Conservation (phyloP, 64 coral and sea anemone species). For the Pocillopora verrucosa region DNA sequence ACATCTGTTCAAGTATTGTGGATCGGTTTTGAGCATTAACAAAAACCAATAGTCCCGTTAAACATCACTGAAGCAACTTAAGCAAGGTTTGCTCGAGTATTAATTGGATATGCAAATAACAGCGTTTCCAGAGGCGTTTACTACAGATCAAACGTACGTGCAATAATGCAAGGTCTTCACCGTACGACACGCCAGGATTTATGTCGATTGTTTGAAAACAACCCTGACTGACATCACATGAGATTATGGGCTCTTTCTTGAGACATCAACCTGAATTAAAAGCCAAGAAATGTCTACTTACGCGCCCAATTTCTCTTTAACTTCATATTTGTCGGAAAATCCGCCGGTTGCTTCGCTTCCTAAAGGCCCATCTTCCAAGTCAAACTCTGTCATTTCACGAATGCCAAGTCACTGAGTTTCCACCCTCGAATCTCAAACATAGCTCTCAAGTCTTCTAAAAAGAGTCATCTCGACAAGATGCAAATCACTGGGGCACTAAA, state of each 20-base stretch:
- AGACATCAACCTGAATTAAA: not conserved
- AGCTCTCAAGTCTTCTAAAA: slow-evolving; percentile 5
- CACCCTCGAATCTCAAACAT: slow-evolving; percentile 4
- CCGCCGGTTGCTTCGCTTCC: slow-evolving; percentile 67
- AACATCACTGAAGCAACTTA: no score
- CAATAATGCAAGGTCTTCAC: not conserved
- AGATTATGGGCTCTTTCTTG: not conserved
- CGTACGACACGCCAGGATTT: not conserved
- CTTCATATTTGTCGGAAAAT: slow-evolving; percentile 65
- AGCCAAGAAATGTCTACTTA: slow-evolving; percentile 30
- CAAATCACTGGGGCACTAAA: not conserved
- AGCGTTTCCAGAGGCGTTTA: no score
- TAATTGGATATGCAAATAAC: no score
- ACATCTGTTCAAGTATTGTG: no score
- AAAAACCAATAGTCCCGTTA: no score
- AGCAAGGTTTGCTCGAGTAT: no score
- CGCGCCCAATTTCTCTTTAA: slow-evolving; percentile 61
- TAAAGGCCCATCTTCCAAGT: slow-evolving; percentile 60
- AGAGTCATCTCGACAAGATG: slow-evolving; percentile 26
- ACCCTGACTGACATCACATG: not conserved
- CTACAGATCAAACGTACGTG: no score
- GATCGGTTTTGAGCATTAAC: no score
- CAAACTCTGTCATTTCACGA: slow-evolving; percentile 67
- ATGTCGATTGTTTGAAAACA: not conserved
- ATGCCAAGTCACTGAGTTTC: not conserved